Percentiles rank a stretch among this genome's conserved stretches.
Conservation (phyloP, 2,888 invertebrate genomes). For the Troides aeacus region DNA sequence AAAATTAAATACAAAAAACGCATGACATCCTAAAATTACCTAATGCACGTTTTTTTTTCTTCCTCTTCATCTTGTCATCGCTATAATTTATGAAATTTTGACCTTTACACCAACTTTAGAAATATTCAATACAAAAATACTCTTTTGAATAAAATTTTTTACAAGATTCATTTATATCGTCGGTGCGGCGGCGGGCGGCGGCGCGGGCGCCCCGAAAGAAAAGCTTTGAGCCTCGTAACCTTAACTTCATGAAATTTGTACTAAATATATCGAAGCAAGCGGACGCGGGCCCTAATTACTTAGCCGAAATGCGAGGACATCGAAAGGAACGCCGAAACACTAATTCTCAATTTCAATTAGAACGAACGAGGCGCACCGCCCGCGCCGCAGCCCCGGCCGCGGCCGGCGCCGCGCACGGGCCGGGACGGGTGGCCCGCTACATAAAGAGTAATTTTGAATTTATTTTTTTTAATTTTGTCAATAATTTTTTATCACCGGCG, state of each 20-base stretch:
- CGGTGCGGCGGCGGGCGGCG: slow-evolving; percentile 55
- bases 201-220: slow-evolving; percentile 70
- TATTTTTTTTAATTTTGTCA: slow-evolving; percentile 57
- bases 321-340: slow-evolving; percentile 78
- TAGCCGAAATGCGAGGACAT: slow-evolving; percentile 80
- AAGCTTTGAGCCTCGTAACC: slow-evolving; percentile 80
- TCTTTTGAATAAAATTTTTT: slow-evolving; percentile 81
- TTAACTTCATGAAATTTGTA: slow-evolving; percentile 80
- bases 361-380: slow-evolving; percentile 33
- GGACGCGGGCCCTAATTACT: slow-evolving; percentile 75
- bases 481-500: slow-evolving; percentile 76
- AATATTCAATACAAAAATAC: slow-evolving; percentile 82
- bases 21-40: slow-evolving; percentile 78
- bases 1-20: slow-evolving; percentile 82
- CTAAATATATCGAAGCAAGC: slow-evolving; percentile 78
- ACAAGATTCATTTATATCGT: slow-evolving; percentile 74
- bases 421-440: slow-evolving; percentile 40
- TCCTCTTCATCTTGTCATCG: slow-evolving; percentile 52
- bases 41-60: slow-evolving; percentile 62
- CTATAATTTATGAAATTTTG: slow-evolving; percentile 82
- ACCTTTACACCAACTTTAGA: slow-evolving; percentile 81
- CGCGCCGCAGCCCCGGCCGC: background rate
- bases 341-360: slow-evolving; percentile 56
- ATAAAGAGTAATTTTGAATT: slow-evolving; percentile 75
- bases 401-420: slow-evolving; percentile 38